Evolutionary conservation across 2,888 invertebrate species (phyloP), one percentile per base, ranked within the genome.

Genomic region (Polyploca ridens): DNA sequence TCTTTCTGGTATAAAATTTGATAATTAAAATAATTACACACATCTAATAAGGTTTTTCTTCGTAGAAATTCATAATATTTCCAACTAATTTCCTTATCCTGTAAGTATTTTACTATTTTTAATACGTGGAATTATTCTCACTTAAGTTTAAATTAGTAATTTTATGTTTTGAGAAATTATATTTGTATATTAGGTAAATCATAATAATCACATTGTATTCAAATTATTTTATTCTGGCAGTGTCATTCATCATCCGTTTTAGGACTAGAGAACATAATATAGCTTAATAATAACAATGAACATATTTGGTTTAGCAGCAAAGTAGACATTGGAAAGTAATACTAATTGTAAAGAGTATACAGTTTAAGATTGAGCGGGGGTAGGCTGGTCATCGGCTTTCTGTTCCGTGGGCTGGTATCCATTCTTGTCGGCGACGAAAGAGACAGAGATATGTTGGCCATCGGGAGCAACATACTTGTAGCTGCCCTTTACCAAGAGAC

Each of bases 391-490:
- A 27, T 73, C 75, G 27, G 76, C 81, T 13, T 82, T 86, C 38
- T 88, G 86, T 69, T 93, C 92, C 1, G 84, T 84, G 44, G 95
- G 94, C 69, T 94, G 94, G 91, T 95, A 96, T 58, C 96, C 96
- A 71, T 95, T 95, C 84, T 96, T 95, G 79, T 96, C 95, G 49
- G 95, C 95, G 11, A 95, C 74, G 85, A 95, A 96, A 62, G 93
- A 94, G 66, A 96, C 95, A 1, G 95, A 94, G 74, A 96, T 96
- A 13, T 95, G 94, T 72, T 95, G 95, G 19, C 96, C 96, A 77
- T 96, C 96, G 44, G 95, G 94, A 3, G 95, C 96, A 1, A 95
- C 87, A 91, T 95, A 96, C 62, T 95, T 94, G 86, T 95, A 95
- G 70, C 95, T 94, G 67, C 96, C 96, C 66, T 93, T 95, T 8